Conservation (phyloP, 2,888 invertebrate genomes). For the Epinotia bilunana region DNA sequence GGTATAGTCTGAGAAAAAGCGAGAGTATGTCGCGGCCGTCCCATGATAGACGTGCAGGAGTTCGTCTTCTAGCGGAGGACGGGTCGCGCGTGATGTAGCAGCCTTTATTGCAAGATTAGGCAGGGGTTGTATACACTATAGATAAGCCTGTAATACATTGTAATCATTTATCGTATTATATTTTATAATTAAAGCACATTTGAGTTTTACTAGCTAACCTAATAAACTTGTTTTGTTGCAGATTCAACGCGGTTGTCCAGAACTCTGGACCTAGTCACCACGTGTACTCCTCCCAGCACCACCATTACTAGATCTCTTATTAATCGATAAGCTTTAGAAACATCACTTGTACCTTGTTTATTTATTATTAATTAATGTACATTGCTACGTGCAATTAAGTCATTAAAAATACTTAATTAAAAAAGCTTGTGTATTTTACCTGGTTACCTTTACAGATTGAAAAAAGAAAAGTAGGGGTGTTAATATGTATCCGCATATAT, state of each 20-base stretch:
- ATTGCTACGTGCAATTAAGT: slow-evolving; percentile 53
- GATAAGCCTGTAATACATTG: too few relatives aligned
- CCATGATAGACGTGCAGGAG: too few relatives aligned
- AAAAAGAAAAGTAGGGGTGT: too few relatives aligned
- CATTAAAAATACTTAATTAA: slow-evolving; percentile 44
- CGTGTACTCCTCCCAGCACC: slow-evolving; percentile 73
- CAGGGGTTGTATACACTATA: too few relatives aligned
- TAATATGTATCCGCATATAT: too few relatives aligned
- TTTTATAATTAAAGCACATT: not conserved
- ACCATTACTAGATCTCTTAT: slow-evolving; percentile 65
- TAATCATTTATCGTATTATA: too few relatives aligned
- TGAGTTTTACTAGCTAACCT: not conserved
- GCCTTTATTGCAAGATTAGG: too few relatives aligned
- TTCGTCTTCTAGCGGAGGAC: not conserved
- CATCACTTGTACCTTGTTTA: slow-evolving; percentile 61
- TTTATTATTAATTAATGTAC: slow-evolving; percentile 59
- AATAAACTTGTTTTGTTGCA: slow-evolving; percentile 58
- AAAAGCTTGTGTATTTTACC: not conserved
- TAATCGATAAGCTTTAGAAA: slow-evolving; percentile 48
- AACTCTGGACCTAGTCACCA: slow-evolving; percentile 80
- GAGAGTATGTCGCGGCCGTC: too few relatives aligned
- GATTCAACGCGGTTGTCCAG: slow-evolving; percentile 81
- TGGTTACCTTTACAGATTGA: not conserved
- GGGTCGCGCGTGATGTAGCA: too few relatives aligned
- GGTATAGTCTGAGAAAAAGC: too few relatives aligned